Evolutionary conservation across 2,888 invertebrate species (phyloP).

Genomic region (Acrobasis consociella): DNA sequence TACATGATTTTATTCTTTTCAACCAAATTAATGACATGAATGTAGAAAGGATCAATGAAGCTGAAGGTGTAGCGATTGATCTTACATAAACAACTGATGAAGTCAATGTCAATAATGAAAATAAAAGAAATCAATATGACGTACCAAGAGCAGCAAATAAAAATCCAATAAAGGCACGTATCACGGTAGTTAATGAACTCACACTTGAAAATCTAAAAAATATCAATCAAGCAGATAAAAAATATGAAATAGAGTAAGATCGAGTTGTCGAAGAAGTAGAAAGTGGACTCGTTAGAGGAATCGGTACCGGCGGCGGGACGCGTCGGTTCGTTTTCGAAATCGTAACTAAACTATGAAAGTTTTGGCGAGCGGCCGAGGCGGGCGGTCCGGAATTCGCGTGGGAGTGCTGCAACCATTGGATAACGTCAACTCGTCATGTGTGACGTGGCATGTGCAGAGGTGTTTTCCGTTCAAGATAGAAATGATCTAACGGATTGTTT

Average conservation of each 20-base stretch:
- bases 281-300: constrained; percentile 70
- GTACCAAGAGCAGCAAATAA: constrained; percentile 49
- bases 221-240: constrained; percentile 27
- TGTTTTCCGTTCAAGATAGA: constrained; percentile 79
- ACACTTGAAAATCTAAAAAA: constrained; percentile 51
- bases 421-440: constrained; percentile 64
- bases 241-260: constrained; percentile 32
- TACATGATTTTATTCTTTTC: constrained; percentile 30
- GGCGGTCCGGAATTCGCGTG: constrained; percentile 73
- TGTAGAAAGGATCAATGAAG: constrained; percentile 18
- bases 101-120: constrained; percentile 23
- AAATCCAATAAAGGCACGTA: constrained; percentile 65
- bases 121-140: constrained; percentile 33
- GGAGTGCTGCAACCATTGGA: constrained; percentile 71
- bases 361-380: constrained; percentile 77
- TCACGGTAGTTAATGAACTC: constrained; percentile 60
- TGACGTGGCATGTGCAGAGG: constrained; percentile 77
- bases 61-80: constrained; percentile 22
- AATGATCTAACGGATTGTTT: constrained; percentile 55
- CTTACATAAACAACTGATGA: constrained; percentile 2
- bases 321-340: constrained; percentile 83
- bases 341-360: constrained; percentile 82
- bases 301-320: constrained; percentile 79
- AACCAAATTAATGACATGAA: neutral
- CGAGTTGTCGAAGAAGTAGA: constrained; percentile 71